Percentiles rank a stretch among this genome's conserved stretches.
phyloP scores from a whole-genome alignment of 2,113 vertebrate genomes.

The Atractosteus spatula region DNA sequence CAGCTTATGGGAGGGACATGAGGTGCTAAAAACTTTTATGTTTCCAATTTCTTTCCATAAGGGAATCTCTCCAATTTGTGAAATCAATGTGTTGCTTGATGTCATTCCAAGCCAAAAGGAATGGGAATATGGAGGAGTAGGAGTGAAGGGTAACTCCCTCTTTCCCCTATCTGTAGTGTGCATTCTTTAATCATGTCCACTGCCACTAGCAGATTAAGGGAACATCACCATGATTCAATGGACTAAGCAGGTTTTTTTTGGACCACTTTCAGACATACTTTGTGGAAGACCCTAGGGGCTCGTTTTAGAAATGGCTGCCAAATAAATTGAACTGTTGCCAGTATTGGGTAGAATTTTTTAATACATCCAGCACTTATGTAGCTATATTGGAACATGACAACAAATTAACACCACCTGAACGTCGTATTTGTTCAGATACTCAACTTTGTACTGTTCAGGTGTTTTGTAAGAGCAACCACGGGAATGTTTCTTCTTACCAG shows the following conservation, averaged over 20 bases:
- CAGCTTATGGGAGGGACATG: slow-evolving; percentile 48
- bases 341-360: slow-evolving; percentile 47
- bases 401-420: too few species aligned
- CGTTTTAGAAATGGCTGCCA: slow-evolving; percentile 54
- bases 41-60: too few species aligned
- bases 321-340: slow-evolving; percentile 57
- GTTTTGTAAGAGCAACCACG: too few species aligned
- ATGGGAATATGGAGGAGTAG: not conserved
- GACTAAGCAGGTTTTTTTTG: slow-evolving; percentile 46
- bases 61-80: slow-evolving; percentile 60
- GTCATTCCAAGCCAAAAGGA: not conserved
- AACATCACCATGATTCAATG: slow-evolving; percentile 46
- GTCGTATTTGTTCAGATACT: too few species aligned
- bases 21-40: slow-evolving; percentile 49
- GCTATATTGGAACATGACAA: too few species aligned
- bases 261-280: slow-evolving; percentile 49
- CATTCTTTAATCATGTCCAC: slow-evolving; percentile 47
- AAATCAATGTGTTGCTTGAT: slow-evolving; percentile 53
- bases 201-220: slow-evolving; percentile 50
- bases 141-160: slow-evolving; percentile 16
- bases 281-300: slow-evolving; percentile 44
- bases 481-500: too few species aligned
- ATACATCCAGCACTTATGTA: slow-evolving; percentile 21
- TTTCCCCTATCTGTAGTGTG: slow-evolving; percentile 20
- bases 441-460: too few species aligned